These are phyloP conservation scores for Cassiopea andromeda DNA, from an alignment of 30 jellyfish, hydroid and myxozoan species.

Conservation along the genomic window DNA sequence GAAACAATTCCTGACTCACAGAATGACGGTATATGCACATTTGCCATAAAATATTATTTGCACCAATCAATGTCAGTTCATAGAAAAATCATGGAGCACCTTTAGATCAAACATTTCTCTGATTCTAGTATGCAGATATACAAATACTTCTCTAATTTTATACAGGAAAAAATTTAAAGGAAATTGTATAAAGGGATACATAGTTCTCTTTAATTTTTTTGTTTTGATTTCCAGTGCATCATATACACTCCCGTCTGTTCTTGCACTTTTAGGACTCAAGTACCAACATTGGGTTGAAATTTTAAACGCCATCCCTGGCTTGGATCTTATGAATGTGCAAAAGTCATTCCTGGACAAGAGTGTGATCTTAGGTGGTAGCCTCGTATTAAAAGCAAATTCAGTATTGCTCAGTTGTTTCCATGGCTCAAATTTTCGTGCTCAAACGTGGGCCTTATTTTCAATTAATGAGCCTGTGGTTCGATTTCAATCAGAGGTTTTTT, in stretches of 20 bases:
- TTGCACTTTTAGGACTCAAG: slow-evolving; percentile 75
- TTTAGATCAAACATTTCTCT: too few relatives aligned
- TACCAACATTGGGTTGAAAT: slow-evolving; percentile 98
- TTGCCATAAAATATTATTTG: too few relatives aligned
- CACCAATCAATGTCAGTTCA: not conserved
- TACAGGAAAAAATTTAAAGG: too few relatives aligned
- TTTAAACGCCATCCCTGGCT: slow-evolving; percentile 79
- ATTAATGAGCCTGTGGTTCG: slow-evolving; percentile 82
- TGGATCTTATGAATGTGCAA: slow-evolving; percentile 55
- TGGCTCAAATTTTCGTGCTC: slow-evolving; percentile 98
- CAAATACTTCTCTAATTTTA: too few relatives aligned
- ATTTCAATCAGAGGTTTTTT: slow-evolving; percentile 70
- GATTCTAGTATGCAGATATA: too few relatives aligned
- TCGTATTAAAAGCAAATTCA: slow-evolving; percentile 81
- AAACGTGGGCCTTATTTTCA: slow-evolving; percentile 96
- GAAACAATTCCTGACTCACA: slow-evolving; percentile 15
- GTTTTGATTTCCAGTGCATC: not conserved
- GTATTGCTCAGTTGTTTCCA: slow-evolving; percentile 93
- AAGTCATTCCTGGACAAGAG: slow-evolving; percentile 48
- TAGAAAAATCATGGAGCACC: not conserved
- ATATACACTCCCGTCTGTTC: too few relatives aligned
- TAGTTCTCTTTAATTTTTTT: too few relatives aligned
- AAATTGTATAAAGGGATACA: too few relatives aligned
- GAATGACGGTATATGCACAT: slow-evolving; percentile 39
- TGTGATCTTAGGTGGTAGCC: slow-evolving; percentile 80